Conservation (phyloP, 2,888 invertebrate species). For the Unio pictorum region DNA sequence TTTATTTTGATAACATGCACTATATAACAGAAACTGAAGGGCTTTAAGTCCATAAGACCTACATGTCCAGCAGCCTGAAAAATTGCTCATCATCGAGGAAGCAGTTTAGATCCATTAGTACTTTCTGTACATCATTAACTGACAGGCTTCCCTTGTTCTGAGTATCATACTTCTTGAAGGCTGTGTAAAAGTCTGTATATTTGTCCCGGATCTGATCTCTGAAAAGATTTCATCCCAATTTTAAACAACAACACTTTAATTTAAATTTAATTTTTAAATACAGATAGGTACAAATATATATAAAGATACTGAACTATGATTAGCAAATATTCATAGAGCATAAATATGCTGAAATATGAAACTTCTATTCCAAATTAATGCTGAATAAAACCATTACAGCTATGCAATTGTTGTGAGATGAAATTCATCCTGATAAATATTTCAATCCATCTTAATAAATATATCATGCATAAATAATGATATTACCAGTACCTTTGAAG, state of each 20-base stretch:
- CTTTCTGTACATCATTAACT: constrained; percentile 61
- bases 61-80: constrained; percentile 64
- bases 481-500: too few species aligned
- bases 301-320: too few species aligned
- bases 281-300: too few species aligned
- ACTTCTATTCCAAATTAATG: too few species aligned
- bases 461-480: too few species aligned
- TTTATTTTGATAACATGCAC: too few species aligned
- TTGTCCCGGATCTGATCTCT: constrained; percentile 66
- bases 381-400: too few species aligned
- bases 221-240: constrained; percentile 10
- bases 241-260: not conserved
- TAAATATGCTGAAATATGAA: too few species aligned
- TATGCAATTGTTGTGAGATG: too few species aligned
- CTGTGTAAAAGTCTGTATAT: constrained; percentile 60
- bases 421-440: too few species aligned
- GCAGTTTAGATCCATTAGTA: constrained; percentile 63
- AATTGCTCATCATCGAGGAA: constrained; percentile 68
- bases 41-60: constrained; percentile 7
- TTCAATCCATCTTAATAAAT: too few species aligned
- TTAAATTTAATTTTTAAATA: not conserved
- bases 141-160: constrained; percentile 61
- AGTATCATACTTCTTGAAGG: constrained; percentile 66
- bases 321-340: too few species aligned
- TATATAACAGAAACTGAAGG: not conserved